These are phyloP conservation scores for Spheniscus mendiculus DNA, from an alignment of 2,113 vertebrate genomes.

Conservation along the genomic window DNA sequence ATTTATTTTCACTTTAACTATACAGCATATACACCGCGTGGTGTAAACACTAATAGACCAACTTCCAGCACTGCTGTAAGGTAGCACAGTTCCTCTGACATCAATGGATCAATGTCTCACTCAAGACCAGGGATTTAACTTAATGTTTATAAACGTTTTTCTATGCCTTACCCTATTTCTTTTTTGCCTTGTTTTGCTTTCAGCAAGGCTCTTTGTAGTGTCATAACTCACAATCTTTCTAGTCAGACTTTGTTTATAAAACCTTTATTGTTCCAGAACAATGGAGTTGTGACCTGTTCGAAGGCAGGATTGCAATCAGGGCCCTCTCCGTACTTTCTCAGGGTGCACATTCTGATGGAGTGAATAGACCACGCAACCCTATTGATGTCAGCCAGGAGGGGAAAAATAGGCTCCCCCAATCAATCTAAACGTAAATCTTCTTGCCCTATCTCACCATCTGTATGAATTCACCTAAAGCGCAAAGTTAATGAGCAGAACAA, in stretches of 20 bases:
- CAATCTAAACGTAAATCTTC: conserved; percentile 45
- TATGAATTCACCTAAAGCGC: conserved; percentile 14
- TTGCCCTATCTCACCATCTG: conserved; percentile 12
- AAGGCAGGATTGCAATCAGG: conserved; percentile 10
- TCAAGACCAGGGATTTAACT: background rate
- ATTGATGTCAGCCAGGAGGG: conserved; percentile 37
- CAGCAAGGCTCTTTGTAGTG: background rate
- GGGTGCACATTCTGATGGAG: conserved; percentile 24
- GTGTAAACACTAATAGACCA: background rate
- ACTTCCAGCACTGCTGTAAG: background rate
- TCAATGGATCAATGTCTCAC: background rate
- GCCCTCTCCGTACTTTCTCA: conserved; percentile 44
- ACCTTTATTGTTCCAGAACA: conserved; percentile 52
- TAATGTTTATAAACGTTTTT: background rate
- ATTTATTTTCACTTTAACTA: background rate
- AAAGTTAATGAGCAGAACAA: conserved; percentile 22
- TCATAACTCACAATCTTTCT: conserved; percentile 44
- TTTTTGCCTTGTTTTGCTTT: conserved; percentile 29
- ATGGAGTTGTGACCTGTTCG: conserved; percentile 23
- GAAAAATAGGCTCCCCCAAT: conserved; percentile 19
- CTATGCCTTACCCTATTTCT: background rate
- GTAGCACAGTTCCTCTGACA: background rate
- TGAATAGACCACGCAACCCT: conserved; percentile 39
- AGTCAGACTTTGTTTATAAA: conserved; percentile 51
- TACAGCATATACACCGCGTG: background rate